Base-by-base conservation (phyloP, 2,113 vertebrate genomes). In the Vidua chalybeata region DNA sequence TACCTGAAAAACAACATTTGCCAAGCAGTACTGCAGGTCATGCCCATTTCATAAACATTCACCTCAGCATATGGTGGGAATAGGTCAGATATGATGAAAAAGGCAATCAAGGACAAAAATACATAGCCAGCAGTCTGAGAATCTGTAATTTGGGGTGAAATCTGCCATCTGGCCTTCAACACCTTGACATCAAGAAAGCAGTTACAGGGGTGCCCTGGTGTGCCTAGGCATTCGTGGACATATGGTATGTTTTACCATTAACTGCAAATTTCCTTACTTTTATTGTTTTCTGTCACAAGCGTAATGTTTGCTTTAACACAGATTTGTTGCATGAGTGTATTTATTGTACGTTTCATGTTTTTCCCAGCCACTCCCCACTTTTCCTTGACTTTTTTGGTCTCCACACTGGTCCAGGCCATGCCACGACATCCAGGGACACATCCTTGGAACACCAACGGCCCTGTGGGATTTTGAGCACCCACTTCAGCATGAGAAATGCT, bases 81-180 rank as follows among this genome's bases (percentile, higher is more conserved):
- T 30, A 88, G 64, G 68, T 71, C 64, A 84, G 95, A 89, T 58
- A 31, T 11, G 74, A 75, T 83, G 84, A 96, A 97, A 96, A 92
- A 20, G 16, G 61, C 92, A 91, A 92, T 35, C 41, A 95, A 94
- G 87, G 71, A 93, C 91, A 96, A 83, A 95, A 96, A 72, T 84
- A 84, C 64, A 71, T 48, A 96, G 90, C 92, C 92, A 96, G 94
- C 96, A 94, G 88, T 91, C 94, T 58, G 31, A 73, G 91, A 94
- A 93, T 84, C 89, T 96, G 74, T 84, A 90, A 91, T 90, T 91
- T 82, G 63, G 90, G 85, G 94, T 92, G 89, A 97, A 96, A 93
- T 30, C 35, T 71, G 77, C 84, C 96, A 87, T 58, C 52, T 94
- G 84, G 94, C 96, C 95, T 92, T 85, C 94, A 93, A 88, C 90